Percentiles rank a stretch among this genome's conserved stretches.
phyloP scores from a whole-genome alignment of 2,797 vertebrate genomes.

The Martes flavigula region DNA sequence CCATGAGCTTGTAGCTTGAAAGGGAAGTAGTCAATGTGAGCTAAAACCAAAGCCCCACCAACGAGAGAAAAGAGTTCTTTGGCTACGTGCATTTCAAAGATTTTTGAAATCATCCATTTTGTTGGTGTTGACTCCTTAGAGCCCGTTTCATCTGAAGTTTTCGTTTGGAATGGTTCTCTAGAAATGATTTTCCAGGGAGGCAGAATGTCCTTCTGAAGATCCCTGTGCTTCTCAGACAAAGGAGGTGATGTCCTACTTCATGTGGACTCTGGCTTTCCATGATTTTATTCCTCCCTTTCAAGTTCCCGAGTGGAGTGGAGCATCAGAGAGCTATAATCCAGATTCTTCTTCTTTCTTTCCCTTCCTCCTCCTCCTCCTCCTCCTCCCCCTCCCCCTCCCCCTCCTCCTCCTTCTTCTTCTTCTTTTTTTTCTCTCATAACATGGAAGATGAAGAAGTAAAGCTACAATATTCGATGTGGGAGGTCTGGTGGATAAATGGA shows the following conservation, averaged over 20 bases:
- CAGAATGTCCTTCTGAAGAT: background rate
- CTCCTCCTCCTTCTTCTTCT: too few species aligned
- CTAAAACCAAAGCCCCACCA: conserved; percentile 16
- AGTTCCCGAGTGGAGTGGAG: background rate
- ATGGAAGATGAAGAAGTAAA: conserved; percentile 39
- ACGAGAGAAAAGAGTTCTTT: background rate
- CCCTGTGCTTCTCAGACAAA: conserved; percentile 10
- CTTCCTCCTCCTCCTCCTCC: background rate
- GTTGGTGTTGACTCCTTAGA: conserved; percentile 12
- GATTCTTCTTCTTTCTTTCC: background rate
- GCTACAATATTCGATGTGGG: background rate
- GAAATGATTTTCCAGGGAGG: conserved; percentile 26
- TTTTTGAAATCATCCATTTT: conserved; percentile 24
- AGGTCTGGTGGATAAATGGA: conserved; percentile 33
- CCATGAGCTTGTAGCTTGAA: background rate
- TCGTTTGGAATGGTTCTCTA: conserved; percentile 55
- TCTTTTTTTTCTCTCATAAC: background rate
- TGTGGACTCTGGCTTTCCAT: background rate
- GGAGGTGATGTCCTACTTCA: background rate
- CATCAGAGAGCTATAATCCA: background rate
- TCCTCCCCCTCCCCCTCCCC: rapidly evolving
- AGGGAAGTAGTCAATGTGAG: conserved; percentile 1
- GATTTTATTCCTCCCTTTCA: background rate
- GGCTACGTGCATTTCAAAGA: background rate
- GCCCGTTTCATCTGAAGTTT: conserved; percentile 48